These are phyloP conservation scores for Andricus grossulariae DNA, from an alignment of 1,140 invertebrate species.

Conservation along the genomic window DNA sequence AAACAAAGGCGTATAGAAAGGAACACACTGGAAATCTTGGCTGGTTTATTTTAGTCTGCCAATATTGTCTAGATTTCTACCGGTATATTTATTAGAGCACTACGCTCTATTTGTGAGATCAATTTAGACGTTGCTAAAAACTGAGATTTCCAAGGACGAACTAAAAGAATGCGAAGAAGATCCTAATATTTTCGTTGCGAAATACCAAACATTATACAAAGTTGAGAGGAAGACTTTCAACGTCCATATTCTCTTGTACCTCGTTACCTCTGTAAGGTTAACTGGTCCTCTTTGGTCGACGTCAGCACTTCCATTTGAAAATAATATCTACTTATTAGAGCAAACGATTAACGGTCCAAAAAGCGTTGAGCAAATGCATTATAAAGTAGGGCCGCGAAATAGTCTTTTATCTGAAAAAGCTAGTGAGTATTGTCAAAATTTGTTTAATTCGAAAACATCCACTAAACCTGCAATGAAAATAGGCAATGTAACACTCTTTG, in stretches of 20 bases:
- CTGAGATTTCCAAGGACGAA: too few species aligned
- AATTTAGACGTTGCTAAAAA: constrained; percentile 25
- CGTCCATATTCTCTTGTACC: too few species aligned
- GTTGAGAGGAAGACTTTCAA: constrained; percentile 32
- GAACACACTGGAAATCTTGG: background rate
- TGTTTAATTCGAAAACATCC: background rate
- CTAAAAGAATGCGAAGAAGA: constrained; percentile 35
- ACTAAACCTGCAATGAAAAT: too few species aligned
- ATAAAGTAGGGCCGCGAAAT: too few species aligned
- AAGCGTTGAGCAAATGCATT: constrained; percentile 17
- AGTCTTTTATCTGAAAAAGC: too few species aligned
- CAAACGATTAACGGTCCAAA: constrained; percentile 28
- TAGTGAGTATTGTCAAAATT: constrained; percentile 4
- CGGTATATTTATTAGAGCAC: constrained; percentile 27
- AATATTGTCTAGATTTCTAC: constrained; percentile 16
- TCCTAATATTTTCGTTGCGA: constrained; percentile 31
- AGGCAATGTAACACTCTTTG: too few species aligned
- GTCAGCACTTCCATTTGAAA: constrained; percentile 35
- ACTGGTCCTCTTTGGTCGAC: too few species aligned
- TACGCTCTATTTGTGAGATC: constrained; percentile 15
- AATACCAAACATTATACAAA: constrained; percentile 33
- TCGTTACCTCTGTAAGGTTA: constrained; percentile 25
- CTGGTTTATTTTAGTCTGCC: constrained; percentile 31
- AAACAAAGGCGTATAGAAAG: background rate
- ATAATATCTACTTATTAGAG: constrained; percentile 37